Percentiles rank a stretch among this genome's conserved stretches.
Conservation (phyloP, 2,113 vertebrate species). For the Hippocampus zosterae region DNA sequence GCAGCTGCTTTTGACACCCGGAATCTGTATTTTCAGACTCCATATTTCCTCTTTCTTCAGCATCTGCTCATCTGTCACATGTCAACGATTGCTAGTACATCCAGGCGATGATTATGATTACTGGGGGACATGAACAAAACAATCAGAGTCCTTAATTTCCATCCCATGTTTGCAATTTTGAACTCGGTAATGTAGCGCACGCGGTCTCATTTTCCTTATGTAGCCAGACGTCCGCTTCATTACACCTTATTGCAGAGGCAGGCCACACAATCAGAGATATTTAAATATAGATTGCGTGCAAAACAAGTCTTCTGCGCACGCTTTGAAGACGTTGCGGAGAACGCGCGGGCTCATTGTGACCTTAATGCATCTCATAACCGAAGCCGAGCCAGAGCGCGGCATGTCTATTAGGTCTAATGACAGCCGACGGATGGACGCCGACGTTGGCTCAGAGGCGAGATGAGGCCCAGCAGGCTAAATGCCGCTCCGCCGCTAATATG, state of each 20-base stretch:
- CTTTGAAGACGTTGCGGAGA: background rate
- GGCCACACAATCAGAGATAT: slow-evolving; percentile 9
- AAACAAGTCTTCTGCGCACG: slow-evolving; percentile 1
- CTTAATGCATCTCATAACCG: slow-evolving; percentile 9
- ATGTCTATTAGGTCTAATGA: slow-evolving; percentile 12
- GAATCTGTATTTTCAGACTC: background rate
- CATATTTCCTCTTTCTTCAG: background rate
- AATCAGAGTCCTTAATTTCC: slow-evolving; percentile 11
- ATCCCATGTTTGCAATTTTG: slow-evolving; percentile 2
- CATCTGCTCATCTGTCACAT: background rate
- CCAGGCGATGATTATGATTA: slow-evolving; percentile 3
- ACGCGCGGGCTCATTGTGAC: slow-evolving; percentile 2
- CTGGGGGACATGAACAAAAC: slow-evolving; percentile 2
- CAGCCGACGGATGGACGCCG: slow-evolving; percentile 6
- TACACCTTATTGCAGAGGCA: slow-evolving; percentile 3
- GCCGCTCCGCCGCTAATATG: slow-evolving; percentile 1
- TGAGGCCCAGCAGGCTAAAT: slow-evolving; percentile 5
- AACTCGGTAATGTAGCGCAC: background rate
- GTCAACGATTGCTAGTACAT: background rate
- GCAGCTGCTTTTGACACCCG: background rate
- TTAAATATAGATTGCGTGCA: slow-evolving; percentile 14
- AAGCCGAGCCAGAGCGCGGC: background rate
- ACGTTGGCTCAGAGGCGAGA: background rate
- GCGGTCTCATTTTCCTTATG: background rate
- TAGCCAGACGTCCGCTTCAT: slow-evolving; percentile 2